Base-by-base conservation (phyloP, 2,888 invertebrate genomes). In the Belgica antarctica region DNA sequence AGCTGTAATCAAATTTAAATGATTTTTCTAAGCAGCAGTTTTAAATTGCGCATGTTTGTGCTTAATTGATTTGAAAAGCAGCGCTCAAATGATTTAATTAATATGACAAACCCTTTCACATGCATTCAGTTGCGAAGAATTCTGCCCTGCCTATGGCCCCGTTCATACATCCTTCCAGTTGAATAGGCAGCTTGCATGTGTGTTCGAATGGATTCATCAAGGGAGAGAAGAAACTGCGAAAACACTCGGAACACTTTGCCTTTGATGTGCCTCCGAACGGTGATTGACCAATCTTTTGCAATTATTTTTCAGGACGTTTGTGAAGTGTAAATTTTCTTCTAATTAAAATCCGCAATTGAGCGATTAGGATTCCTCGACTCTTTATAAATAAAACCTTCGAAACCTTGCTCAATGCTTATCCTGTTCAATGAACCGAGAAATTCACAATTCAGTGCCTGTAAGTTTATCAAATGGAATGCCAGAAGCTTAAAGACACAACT, bases 21-120 rank as follows among this genome's bases (percentile, higher is more conserved):
- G 25, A 24, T 22, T 47, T n/a, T 25, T 68, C 31, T 28, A 25
- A 27, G 19, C 63, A 46, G 15, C 10, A 12, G 17, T 12, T 17
- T 22, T n/a, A 4, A 5, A 68, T 25, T 52, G 68, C 68, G 68
- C 68, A 68, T 68, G 68, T 68, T 28, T 68, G 47, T 31, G 31
- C n/a, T 68, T 68, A 68, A 57, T 68, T 68, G 68, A 47, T 65
- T 47, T 17, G 47, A 65, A 65, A n/a, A 28, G 47, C 46, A n/a
- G 27, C 47, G 65, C 47, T 47, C 17, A 65, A 27, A 47, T 65
- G 65, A 57, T 68, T 57, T 47, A 68, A 68, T 47, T 68, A 57
- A 57, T 12, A 27, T 4, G 5, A 25, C 15, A 27, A 59, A 25
- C n/a, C 59, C 59, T 57, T 57, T 57, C 22, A 22, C 52, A 22